Base-by-base conservation (phyloP, 2,797 vertebrate genomes). In the Molossus alvarezi region DNA sequence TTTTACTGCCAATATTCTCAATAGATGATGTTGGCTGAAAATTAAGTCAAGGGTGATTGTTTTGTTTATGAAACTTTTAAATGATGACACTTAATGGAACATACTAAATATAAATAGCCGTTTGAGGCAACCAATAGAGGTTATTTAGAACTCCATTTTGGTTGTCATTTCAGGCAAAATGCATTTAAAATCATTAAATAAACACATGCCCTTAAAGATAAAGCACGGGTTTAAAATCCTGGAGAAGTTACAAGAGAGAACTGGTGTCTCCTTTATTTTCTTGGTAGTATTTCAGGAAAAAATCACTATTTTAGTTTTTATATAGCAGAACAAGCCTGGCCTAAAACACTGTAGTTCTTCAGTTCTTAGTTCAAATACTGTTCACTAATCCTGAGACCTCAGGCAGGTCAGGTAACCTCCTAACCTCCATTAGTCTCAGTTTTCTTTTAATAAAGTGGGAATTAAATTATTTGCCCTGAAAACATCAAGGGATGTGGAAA, bases 391-490 rank as follows among this genome's bases (percentile, higher is more conserved):
- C 53, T 25, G 25, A 91, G 41, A 51, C 64, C 21, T 41, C 55
- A 83, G 57, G 65, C 11, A 81, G 80, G 53, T 88, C 86, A 95
- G 71, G 25, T 86, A 81, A 84, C 51, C 29, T 62, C 69, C 20
- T 89, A 14, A n/a, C 12, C 25, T 72, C 82, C 12, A 37, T 91
- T 82, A 89, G 41, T 91, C 77, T 92, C 57, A 33, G 60, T 73
- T 93, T 96, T 87, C 65, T 89, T 94, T 88, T 90, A 91, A 94
- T 91, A 95, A 97, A 92, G 71, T 73, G 9, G 27, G 15, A 51
- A 88, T 95, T 90, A 92, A 96, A 82, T 76, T 88, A 95, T 95
- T 79, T 94, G 29, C 48, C 51, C 92, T 94, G 88, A 90, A 95
- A 75, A 51, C 51, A 96, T 80, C 62, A 60, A 64, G 20, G 64